Evolutionary conservation across 1,140 invertebrate genomes (phyloP), one percentile per base, ranked within the genome.

Genomic region (Trichomalopsis sarcophagae): DNA sequence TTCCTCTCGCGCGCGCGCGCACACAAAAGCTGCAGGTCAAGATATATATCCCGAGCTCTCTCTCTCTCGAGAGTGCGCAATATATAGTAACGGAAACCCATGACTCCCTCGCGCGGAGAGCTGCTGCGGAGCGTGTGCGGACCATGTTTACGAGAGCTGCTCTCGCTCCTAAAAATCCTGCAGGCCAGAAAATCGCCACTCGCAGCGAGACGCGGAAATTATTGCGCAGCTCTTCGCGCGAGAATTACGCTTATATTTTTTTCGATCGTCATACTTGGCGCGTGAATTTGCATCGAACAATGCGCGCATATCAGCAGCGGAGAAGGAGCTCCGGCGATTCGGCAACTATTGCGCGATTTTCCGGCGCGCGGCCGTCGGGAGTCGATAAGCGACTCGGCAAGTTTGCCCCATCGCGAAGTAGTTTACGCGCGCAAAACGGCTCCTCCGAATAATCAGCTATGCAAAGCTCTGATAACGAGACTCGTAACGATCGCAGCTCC

Each of bases 391-490:
- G 71, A 27, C 73, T 40, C 30, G 27, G 47, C 30, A 84, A 85
- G 36, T 84, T 88, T 87, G 75, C 76, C 84, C 69, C 78, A 71
- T 71, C 79, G 77, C 71, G 40, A 82, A 84, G 85, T 87, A 88
- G 87, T 89, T 90, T 87, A 88, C 88, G 81, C 69, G 86, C 74
- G 84, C 55, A n/a, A 90, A 89, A 87, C 79, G 86, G 76, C 76
- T 83, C 44, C 62, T 55, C 6, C 85, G 88, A 88, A 90, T 90
- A 90, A 91, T 91, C 89, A 90, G 85, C 87, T 89, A 90, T 88
- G 88, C 89, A 87, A 88, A 89, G 87, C 87, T 87, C 87, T 87
- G 90, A 90, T 91, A 91, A 90, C 89, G 87, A 84, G 87, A 88
- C 87, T 89, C 86, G 87, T 89, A 84, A 87, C 79, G 87, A 84